phyloP scores from a whole-genome alignment of 2,113 vertebrate species.

The Engystomops pustulosus region DNA sequence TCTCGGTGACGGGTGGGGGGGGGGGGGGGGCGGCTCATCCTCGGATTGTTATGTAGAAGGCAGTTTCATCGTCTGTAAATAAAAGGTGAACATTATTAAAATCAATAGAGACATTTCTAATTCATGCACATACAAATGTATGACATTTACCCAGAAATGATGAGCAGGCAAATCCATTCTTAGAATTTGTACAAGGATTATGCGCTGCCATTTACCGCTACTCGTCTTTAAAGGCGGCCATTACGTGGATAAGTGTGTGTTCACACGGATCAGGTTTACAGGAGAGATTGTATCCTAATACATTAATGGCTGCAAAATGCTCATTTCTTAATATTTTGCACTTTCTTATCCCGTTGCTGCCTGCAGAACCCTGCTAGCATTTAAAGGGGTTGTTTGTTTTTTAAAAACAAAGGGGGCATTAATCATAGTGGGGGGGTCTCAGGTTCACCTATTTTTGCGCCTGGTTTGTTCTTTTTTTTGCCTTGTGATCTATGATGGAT shows the following conservation, averaged over 20 bases:
- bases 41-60: neutral
- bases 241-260: neutral
- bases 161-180: constrained; percentile 14
- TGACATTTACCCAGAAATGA: constrained; percentile 50
- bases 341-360: too few relatives aligned
- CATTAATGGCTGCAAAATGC: too few relatives aligned
- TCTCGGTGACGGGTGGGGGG: neutral
- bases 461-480: too few relatives aligned
- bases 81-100: constrained; percentile 44
- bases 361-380: too few relatives aligned
- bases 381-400: too few relatives aligned
- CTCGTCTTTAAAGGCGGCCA: neutral
- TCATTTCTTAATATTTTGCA: too few relatives aligned
- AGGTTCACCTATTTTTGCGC: too few relatives aligned
- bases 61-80: neutral
- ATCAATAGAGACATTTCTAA: constrained; percentile 40
- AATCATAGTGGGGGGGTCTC: too few relatives aligned
- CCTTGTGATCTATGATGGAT: too few relatives aligned
- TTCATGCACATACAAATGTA: constrained; percentile 38
- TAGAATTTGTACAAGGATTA: constrained; percentile 38
- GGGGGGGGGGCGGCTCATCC: neutral
- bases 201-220: neutral
- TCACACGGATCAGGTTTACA: neutral
- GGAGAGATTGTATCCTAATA: too few relatives aligned
- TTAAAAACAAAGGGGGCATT: too few relatives aligned